A percentile compares a stretch with the other conserved stretches of the same genome.
These are phyloP conservation scores for Onychomys leucogaster DNA, from an alignment of 2,797 vertebrate species.

Conservation along the genomic window DNA sequence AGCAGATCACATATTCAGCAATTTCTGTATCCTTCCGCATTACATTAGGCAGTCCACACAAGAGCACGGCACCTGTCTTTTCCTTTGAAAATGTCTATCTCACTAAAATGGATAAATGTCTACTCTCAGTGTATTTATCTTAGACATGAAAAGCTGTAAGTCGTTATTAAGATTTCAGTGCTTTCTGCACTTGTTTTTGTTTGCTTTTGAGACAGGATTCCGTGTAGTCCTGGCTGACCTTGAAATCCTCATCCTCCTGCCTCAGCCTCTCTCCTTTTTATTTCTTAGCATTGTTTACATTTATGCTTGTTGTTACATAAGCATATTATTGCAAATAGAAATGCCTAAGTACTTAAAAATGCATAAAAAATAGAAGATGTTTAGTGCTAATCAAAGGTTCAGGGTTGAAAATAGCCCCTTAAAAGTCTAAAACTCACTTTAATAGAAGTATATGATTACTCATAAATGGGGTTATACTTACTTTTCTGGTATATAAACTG, in stretches of 20 bases:
- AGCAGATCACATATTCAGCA: constrained; percentile 28
- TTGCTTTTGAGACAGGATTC: neutral
- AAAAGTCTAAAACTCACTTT: neutral
- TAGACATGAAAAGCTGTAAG: neutral
- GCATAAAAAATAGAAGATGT: neutral
- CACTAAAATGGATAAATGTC: constrained; percentile 31
- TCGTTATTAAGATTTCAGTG: constrained; percentile 23
- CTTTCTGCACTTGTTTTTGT: neutral
- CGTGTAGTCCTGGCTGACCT: neutral
- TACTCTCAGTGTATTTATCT: neutral
- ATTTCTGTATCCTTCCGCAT: constrained; percentile 37
- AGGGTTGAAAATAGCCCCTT: neutral
- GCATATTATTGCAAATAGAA: constrained; percentile 34
- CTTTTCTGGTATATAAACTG: constrained; percentile 46
- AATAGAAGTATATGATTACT: neutral
- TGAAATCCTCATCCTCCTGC: neutral
- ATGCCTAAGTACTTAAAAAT: constrained; percentile 5
- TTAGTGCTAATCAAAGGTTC: constrained; percentile 4
- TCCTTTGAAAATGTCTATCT: constrained; percentile 15
- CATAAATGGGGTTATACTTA: neutral
- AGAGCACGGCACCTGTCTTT: constrained; percentile 7
- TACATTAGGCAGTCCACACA: neutral
- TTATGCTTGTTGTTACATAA: constrained; percentile 19
- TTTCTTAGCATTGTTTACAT: constrained; percentile 52
- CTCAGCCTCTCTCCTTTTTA: neutral